These are phyloP conservation scores for Nylanderia fulva DNA, from an alignment of 1,140 invertebrate genomes.

Conservation along the genomic window DNA sequence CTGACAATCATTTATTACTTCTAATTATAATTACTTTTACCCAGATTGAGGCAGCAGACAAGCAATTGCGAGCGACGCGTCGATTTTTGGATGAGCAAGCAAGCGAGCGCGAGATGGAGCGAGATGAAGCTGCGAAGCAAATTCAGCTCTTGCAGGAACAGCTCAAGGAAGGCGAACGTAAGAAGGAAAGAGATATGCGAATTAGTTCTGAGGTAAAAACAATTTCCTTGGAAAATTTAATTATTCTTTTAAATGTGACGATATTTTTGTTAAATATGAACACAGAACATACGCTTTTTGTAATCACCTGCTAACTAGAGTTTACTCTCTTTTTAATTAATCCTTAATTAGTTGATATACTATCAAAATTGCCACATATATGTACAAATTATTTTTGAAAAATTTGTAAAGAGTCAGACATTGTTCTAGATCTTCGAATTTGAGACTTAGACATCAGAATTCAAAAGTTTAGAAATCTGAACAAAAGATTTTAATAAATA, in stretches of 20 bases:
- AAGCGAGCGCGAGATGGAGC: constrained; percentile 91
- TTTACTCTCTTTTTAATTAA: constrained; percentile 35
- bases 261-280: constrained; percentile 29
- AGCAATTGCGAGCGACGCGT: constrained; percentile 90
- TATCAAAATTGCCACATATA: neutral
- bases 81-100: constrained; percentile 94
- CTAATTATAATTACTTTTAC: constrained; percentile 48
- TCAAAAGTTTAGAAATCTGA: neutral
- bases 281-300: constrained; percentile 15
- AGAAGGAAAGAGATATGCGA: constrained; percentile 85
- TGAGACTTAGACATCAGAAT: neutral
- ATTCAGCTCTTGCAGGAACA: constrained; percentile 88
- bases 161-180: constrained; percentile 88
- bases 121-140: constrained; percentile 90
- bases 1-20: neutral
- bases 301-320: constrained; percentile 38
- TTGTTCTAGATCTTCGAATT: neutral
- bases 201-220: constrained; percentile 82
- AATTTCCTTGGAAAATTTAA: neutral
- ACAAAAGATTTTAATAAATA: neutral
- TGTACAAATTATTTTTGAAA: neutral
- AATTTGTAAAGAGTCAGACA: neutral
- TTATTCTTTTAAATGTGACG: neutral
- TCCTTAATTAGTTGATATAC: constrained; percentile 23
- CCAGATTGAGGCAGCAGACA: constrained; percentile 92